A percentile compares a stretch with the other conserved stretches of the same genome.
Evolutionary conservation across 2,113 vertebrate species (phyloP).

Genomic region (Lanius ludovicianus): DNA sequence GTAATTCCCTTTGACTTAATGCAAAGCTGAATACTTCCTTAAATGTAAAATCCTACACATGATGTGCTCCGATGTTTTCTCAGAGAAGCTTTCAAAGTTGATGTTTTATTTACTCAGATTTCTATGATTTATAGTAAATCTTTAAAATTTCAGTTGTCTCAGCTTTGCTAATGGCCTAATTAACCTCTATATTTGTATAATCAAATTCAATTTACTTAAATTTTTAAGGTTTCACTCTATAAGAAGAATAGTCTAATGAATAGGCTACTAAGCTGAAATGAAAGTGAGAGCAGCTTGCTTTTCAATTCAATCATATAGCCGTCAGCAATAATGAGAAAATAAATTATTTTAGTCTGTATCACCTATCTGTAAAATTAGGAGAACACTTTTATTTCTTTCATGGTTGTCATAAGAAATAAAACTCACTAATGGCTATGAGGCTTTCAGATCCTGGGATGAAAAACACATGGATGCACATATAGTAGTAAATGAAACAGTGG

Average conservation of each 20-base stretch:
- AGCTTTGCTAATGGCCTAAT: not conserved
- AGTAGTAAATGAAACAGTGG: not conserved
- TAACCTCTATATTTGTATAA: not conserved
- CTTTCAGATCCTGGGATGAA: not conserved
- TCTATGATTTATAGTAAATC: not conserved
- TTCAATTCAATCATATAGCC: not conserved
- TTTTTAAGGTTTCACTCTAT: not conserved
- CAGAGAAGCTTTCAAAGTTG: not conserved
- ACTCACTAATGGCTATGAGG: not conserved
- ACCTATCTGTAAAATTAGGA: not conserved
- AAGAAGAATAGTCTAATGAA: not conserved
- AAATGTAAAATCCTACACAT: not conserved
- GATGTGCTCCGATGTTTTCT: not conserved
- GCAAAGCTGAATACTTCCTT: not conserved
- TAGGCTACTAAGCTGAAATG: not conserved
- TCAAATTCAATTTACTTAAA: not conserved
- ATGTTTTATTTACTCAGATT: not conserved
- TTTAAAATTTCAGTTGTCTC: not conserved
- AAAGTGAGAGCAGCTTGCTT: not conserved
- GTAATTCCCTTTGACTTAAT: not conserved
- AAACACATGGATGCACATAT: not conserved
- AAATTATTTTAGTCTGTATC: not conserved
- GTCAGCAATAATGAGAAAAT: not conserved
- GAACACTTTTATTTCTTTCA: not conserved
- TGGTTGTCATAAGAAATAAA: slow-evolving; percentile 6